These are phyloP conservation scores for Solenodon paradoxus DNA, from an alignment of 2,113 vertebrate species.

Conservation along the genomic window DNA sequence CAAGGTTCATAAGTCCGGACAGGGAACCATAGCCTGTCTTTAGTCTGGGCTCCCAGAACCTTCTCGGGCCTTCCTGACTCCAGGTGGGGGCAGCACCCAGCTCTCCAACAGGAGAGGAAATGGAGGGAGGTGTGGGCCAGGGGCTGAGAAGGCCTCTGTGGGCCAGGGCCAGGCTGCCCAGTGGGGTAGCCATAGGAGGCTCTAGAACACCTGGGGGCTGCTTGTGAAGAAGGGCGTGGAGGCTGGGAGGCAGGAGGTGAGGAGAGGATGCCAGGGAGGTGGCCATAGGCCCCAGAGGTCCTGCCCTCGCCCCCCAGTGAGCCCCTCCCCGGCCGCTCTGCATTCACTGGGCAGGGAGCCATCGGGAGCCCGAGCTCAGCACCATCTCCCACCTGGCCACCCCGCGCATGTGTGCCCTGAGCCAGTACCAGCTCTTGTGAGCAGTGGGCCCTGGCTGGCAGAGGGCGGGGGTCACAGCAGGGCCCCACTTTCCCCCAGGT, in stretches of 20 bases:
- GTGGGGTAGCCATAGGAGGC: neutral
- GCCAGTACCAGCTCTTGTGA: too few species aligned
- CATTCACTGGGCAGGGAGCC: neutral
- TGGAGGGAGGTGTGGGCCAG: neutral
- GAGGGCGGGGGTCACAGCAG: too few species aligned
- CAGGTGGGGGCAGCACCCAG: too few species aligned
- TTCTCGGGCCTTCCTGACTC: neutral
- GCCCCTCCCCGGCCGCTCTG: neutral
- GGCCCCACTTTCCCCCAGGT: too few species aligned
- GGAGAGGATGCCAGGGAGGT: accelerated
- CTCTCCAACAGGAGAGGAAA: neutral
- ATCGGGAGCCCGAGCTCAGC: too few species aligned
- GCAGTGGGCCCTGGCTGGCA: too few species aligned
- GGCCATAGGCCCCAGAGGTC: neutral
- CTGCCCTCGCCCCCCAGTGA: neutral
- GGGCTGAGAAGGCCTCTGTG: neutral
- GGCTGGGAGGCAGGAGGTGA: neutral
- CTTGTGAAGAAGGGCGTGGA: too few species aligned
- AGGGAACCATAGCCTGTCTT: neutral
- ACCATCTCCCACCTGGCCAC: too few species aligned
- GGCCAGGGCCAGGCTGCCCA: neutral
- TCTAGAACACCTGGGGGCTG: neutral
- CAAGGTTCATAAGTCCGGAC: too few species aligned
- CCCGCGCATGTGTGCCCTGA: too few species aligned
- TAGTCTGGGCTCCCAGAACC: neutral